Evolutionary conservation across 2,113 vertebrate species (phyloP), one percentile per base, ranked within the genome.

Genomic region (Aptenodytes patagonicus): DNA sequence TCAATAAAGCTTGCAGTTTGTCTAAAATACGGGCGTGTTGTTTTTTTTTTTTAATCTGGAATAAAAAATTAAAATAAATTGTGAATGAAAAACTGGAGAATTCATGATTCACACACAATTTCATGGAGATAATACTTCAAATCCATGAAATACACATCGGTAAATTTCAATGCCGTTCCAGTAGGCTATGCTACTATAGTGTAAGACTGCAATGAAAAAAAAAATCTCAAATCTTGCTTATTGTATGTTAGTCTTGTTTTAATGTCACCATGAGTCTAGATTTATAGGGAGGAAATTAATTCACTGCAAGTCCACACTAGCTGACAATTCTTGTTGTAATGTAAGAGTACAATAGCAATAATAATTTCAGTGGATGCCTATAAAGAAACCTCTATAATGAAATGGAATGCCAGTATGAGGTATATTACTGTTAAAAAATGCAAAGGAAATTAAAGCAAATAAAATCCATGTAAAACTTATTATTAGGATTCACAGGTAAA

Each of bases 361-460:
- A 83, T 32, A 46, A 81, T 65, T 91, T 95, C 47, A 76, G 34
- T 47, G 46, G 25, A 82, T 65, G 17, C 10, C 36, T 79, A 9
- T 32, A 84, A 90, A 87, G 44, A 66, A 71, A 72, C 38, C 32
- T 60, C 46, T 79, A 17, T 87, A 75, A 84, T 61, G 13, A 90
- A 91, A 90, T 58, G 5, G 77, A 93, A 85, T 83, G 17, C 7
- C 49, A 68, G 4, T 25, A 19, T 51, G 80, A 80, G 32, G 28
- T 88, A 38, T 73, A 58, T 60, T 77, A 73, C n/a, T 46, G 19
- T 44, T 64, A 46, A 78, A 93, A 85, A 89, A 51, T 31, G 9
- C 61, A 91, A 89, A 87, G 86, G 78, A 95, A 93, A 96, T 84
- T 38, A 94, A 95, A 94, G 34, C 6, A 83, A 87, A 90, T 90